A percentile compares a stretch with the other conserved stretches of the same genome.
These are phyloP conservation scores for Hesperia comma DNA, from an alignment of 2,888 invertebrate genomes.

Conservation along the genomic window DNA sequence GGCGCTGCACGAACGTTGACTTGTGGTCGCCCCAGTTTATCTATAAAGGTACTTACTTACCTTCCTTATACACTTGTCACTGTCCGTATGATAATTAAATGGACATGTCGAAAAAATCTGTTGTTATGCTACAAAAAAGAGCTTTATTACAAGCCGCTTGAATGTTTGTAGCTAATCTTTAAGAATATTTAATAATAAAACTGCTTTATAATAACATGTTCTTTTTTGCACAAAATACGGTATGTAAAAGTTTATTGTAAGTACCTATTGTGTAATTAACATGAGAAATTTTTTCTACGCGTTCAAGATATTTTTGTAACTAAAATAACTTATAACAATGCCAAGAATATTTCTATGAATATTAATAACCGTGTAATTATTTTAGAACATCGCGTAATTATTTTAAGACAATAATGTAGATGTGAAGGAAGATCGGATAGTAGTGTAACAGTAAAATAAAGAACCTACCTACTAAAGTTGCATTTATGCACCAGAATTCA, in stretches of 20 bases:
- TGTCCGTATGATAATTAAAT: constrained; percentile 10
- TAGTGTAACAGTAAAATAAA: no score
- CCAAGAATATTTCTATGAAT: no score
- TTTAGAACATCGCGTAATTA: no score
- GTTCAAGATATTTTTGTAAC: no score
- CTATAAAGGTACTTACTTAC: constrained; percentile 5
- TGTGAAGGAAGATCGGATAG: not conserved
- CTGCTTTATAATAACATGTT: no score
- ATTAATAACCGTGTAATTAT: no score
- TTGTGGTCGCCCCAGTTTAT: constrained; percentile 11
- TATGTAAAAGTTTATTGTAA: no score
- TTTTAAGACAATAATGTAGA: not conserved
- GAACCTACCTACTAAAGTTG: no score
- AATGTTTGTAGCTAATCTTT: not conserved
- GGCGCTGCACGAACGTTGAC: constrained; percentile 24
- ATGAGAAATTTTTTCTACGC: no score
- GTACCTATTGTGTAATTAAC: no score
- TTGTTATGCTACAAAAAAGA: not conserved
- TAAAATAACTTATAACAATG: no score
- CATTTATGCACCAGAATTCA: constrained; percentile 8
- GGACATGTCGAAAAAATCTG: constrained; percentile 4
- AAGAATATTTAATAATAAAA: not conserved
- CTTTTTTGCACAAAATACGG: no score
- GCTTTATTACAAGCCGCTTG: not conserved
- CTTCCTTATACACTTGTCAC: constrained; percentile 5